These are phyloP conservation scores for Hippocampus comes DNA, from an alignment of 2,113 vertebrate species.

Conservation along the genomic window DNA sequence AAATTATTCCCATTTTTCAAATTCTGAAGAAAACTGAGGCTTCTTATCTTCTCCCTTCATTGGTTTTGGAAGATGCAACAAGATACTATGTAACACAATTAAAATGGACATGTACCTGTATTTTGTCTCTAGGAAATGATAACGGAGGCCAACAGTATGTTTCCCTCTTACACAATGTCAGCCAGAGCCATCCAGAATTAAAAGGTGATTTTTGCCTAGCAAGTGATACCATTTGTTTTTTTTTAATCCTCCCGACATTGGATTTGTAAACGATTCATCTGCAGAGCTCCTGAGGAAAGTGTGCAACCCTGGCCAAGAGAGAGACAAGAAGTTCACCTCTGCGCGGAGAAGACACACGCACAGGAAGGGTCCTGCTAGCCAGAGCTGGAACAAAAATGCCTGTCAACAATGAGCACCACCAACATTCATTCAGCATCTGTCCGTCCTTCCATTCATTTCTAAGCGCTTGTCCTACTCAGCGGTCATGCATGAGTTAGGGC, in stretches of 20 bases:
- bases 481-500: neutral
- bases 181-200: constrained; percentile 60
- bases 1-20: neutral
- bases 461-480: neutral
- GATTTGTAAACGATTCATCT: neutral
- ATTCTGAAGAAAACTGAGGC: neutral
- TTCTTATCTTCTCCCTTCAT: neutral
- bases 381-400: constrained; percentile 31
- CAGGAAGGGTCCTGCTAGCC: constrained; percentile 22
- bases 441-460: neutral
- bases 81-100: neutral
- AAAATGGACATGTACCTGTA: neutral
- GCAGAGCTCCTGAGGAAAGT: constrained; percentile 65
- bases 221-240: neutral
- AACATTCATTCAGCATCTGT: neutral
- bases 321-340: constrained; percentile 28
- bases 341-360: constrained; percentile 28
- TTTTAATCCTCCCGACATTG: too few species aligned
- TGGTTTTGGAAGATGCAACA: neutral
- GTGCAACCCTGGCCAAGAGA: constrained; percentile 48
- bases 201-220: constrained; percentile 47
- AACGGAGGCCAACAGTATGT: constrained; percentile 55
- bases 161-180: constrained; percentile 55
- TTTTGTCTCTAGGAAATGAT: constrained; percentile 43
- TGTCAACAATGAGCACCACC: neutral